Percentiles rank a stretch among this genome's conserved stretches.
phyloP scores from a whole-genome alignment of 1,140 invertebrate species.

The Pinna nobilis region DNA sequence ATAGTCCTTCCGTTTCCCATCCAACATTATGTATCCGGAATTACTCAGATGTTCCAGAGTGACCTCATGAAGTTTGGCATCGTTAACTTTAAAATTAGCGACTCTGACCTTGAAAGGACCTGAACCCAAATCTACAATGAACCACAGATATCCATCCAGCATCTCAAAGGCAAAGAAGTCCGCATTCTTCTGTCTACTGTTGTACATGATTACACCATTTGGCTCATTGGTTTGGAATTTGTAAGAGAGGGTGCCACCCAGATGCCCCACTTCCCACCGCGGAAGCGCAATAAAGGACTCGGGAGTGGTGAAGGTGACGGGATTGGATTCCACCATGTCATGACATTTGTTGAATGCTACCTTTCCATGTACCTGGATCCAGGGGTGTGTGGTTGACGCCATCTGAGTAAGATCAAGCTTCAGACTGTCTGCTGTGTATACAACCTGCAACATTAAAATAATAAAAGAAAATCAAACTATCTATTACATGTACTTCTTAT shows the following conservation, averaged over 20 bases:
- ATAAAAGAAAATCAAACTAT: no score
- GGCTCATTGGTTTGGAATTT: conserved; percentile 92
- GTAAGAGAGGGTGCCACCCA: conserved; percentile 90
- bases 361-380: conserved; percentile 91
- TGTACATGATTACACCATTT: conserved; percentile 95
- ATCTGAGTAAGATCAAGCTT: conserved; percentile 92
- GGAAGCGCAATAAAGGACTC: conserved; percentile 88
- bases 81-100: conserved; percentile 80
- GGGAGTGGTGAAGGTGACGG: conserved; percentile 92
- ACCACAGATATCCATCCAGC: conserved; percentile 92
- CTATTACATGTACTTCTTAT: no score
- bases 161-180: conserved; percentile 96
- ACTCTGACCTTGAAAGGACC: conserved; percentile 85
- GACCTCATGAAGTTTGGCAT: conserved; percentile 94
- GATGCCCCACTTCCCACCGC: conserved; percentile 91
- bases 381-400: conserved; percentile 87
- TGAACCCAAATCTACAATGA: conserved; percentile 94
- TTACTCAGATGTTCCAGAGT: conserved; percentile 81
- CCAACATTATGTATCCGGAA: conserved; percentile 91
- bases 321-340: conserved; percentile 88
- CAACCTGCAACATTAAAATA: conserved; percentile 80
- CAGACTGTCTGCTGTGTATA: conserved; percentile 92
- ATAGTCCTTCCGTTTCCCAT: conserved; percentile 92
- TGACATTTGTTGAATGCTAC: conserved; percentile 90
- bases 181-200: conserved; percentile 80